phyloP scores from a whole-genome alignment of 2,888 invertebrate genomes.

The Sminthurides aquaticus region DNA sequence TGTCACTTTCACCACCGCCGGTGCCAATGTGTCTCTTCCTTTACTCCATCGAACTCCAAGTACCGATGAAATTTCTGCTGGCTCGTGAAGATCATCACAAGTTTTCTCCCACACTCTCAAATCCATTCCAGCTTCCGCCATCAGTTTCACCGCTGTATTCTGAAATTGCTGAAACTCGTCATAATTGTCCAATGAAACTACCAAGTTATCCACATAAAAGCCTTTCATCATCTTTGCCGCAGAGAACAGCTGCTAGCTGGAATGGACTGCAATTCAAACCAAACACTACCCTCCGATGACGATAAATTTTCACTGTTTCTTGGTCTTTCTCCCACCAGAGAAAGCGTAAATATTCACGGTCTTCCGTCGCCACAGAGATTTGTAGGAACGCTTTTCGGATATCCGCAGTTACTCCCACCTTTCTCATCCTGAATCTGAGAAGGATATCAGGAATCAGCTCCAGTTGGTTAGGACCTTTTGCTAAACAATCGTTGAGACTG shows the following conservation, averaged over 20 bases:
- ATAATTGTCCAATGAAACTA: not conserved
- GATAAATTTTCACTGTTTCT: not conserved
- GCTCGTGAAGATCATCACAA: not conserved
- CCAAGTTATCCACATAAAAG: conserved; percentile 25
- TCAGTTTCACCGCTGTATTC: conserved; percentile 21
- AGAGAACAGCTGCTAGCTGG: not conserved
- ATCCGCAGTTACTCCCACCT: too few relatives aligned
- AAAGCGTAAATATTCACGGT: too few relatives aligned
- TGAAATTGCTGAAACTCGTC: conserved; percentile 7
- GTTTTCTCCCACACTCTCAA: conserved; percentile 37
- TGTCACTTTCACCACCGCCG: not conserved
- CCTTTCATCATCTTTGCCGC: conserved; percentile 7
- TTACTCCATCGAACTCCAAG: too few relatives aligned
- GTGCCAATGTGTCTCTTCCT: conserved; percentile 25
- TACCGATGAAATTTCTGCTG: not conserved
- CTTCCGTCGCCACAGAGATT: too few relatives aligned
- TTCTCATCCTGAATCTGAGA: conserved; percentile 24
- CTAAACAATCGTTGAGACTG: too few relatives aligned
- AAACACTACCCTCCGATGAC: conserved; percentile 16
- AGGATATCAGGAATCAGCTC: conserved; percentile 32
- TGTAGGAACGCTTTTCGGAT: conserved; percentile 44
- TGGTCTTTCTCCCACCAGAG: conserved; percentile 34
- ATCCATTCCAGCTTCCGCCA: conserved; percentile 35
- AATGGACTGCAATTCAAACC: too few relatives aligned
- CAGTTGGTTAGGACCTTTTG: conserved; percentile 34